Percentiles rank a stretch among this genome's conserved stretches.
Evolutionary conservation across 1,140 invertebrate species (phyloP).

Genomic region (Drosophila sproati): DNA sequence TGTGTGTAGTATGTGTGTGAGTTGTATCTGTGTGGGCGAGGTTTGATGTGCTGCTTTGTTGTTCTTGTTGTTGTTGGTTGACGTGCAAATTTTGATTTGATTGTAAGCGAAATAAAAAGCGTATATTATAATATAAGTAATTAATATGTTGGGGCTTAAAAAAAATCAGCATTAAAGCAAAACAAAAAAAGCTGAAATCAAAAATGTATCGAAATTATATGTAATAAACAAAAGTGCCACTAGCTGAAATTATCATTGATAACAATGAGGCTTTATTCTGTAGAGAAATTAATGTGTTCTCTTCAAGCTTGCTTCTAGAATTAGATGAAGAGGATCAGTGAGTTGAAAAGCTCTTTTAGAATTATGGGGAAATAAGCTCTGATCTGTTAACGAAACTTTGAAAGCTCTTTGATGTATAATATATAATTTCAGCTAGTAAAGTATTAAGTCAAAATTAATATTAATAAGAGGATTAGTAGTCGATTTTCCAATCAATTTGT

Average conservation of each 20-base stretch:
- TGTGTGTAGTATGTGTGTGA: slow-evolving; percentile 9
- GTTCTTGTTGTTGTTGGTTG: neutral
- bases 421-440: neutral
- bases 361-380: too few relatives aligned
- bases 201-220: slow-evolving; percentile 5
- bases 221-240: neutral
- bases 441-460: neutral
- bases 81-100: neutral
- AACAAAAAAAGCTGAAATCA: slow-evolving; percentile 28
- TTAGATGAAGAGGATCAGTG: too few relatives aligned
- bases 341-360: neutral
- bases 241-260: slow-evolving; percentile 9
- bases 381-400: neutral
- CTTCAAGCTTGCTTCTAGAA: too few relatives aligned
- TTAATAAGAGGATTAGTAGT: neutral
- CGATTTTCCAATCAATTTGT: neutral
- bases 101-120: neutral
- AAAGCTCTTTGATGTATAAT: neutral
- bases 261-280: too few relatives aligned
- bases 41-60: neutral
- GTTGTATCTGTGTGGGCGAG: neutral
- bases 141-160: neutral
- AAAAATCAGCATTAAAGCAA: slow-evolving; percentile 1
- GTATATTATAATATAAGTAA: neutral
- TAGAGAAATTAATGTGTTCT: too few relatives aligned